Conservation (phyloP, 2,888 invertebrate genomes). For the Sinotaia quadrata region DNA sequence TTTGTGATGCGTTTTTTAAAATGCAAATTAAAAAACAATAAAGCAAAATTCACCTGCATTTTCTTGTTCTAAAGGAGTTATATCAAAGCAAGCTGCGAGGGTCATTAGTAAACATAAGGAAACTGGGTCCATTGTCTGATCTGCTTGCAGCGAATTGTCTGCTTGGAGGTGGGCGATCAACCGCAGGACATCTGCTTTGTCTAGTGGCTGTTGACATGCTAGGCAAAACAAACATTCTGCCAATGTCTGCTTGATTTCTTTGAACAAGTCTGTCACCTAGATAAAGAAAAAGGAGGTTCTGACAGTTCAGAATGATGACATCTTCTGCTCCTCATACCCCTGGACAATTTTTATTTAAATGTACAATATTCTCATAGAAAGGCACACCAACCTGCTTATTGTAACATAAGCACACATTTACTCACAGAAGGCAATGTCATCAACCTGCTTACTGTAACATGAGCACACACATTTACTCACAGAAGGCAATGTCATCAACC, state of each 20-base stretch:
- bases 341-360: neutral
- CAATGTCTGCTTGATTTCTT: conserved; percentile 81
- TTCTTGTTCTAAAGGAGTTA: conserved; percentile 79
- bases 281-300: conserved; percentile 19
- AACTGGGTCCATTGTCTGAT: conserved; percentile 85
- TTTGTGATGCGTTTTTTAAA: too few relatives aligned
- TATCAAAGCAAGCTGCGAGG: conserved; percentile 85
- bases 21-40: too few relatives aligned
- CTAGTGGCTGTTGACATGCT: conserved; percentile 84
- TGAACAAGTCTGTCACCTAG: conserved; percentile 79
- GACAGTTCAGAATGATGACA: neutral
- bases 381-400: neutral
- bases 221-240: conserved; percentile 85
- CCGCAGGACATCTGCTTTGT: conserved; percentile 79
- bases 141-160: conserved; percentile 68
- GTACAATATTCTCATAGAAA: neutral
- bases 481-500: too few relatives aligned
- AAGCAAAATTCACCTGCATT: conserved; percentile 72
- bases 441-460: too few relatives aligned
- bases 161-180: conserved; percentile 62
- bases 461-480: too few relatives aligned
- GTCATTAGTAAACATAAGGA: conserved; percentile 87
- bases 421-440: too few relatives aligned
- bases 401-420: neutral
- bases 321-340: neutral